A percentile compares a stretch with the other conserved stretches of the same genome.
Evolutionary conservation across 2,888 invertebrate species (phyloP).

Genomic region (Cabera pusaria): DNA sequence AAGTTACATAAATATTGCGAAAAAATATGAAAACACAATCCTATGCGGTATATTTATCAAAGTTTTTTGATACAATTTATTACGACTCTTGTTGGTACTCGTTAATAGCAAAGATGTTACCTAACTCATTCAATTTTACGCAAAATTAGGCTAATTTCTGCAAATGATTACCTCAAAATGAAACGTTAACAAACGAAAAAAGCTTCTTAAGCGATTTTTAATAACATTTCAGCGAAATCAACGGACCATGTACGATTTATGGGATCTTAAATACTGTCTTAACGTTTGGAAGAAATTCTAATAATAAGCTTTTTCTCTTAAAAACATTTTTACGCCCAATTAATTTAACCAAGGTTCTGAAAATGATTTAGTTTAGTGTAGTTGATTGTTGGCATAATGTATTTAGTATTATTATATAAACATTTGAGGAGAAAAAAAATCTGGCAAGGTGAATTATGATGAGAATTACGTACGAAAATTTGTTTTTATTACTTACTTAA

Average conservation of each 20-base stretch:
- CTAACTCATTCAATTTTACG: constrained; percentile 4
- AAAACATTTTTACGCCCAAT: constrained; percentile 19
- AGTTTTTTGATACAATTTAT: no score
- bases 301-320: constrained; percentile 12
- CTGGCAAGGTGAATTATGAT: no score
- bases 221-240: constrained; percentile 34
- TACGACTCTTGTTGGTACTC: no score
- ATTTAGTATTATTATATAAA: no score
- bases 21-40: neutral
- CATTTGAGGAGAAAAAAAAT: no score
- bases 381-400: no score
- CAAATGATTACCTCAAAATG: constrained; percentile 10
- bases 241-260: constrained; percentile 41
- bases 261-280: constrained; percentile 38
- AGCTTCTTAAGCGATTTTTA: constrained; percentile 21
- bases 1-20: no score
- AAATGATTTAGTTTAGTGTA: no score
- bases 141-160: constrained; percentile 10
- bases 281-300: constrained; percentile 28
- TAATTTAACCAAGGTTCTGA: constrained; percentile 17
- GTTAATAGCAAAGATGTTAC: no score
- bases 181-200: constrained; percentile 13
- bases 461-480: no score
- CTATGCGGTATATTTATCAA: no score
- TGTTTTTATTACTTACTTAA: no score